Percentiles rank a stretch among this genome's conserved stretches.
Conservation (phyloP, 2,797 vertebrate genomes). For the Masticophis lateralis region DNA sequence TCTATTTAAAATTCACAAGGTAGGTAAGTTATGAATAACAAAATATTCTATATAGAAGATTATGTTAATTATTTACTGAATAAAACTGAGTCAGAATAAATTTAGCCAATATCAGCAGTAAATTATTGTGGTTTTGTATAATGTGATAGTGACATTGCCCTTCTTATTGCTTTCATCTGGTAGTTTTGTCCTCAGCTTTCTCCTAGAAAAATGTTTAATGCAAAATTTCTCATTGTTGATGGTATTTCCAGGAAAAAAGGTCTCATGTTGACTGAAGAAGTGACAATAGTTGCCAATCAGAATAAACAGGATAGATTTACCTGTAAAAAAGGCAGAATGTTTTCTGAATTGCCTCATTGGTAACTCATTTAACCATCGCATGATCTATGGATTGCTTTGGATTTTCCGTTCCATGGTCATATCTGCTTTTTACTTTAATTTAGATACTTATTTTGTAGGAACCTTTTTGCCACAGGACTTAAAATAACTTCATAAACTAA, state of each 20-base stretch:
- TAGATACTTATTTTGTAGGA: neutral
- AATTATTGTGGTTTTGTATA: neutral
- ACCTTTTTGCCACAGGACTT: neutral
- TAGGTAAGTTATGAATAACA: slow-evolving; percentile 54
- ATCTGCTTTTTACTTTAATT: neutral
- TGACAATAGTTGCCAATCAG: neutral
- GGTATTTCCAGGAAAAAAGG: neutral
- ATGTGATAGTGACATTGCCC: neutral
- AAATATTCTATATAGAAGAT: slow-evolving; percentile 4
- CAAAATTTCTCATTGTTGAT: neutral
- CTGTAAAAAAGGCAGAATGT: neutral
- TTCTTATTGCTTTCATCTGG: neutral
- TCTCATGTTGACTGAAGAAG: neutral
- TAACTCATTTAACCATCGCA: neutral
- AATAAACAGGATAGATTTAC: neutral
- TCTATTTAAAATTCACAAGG: slow-evolving; percentile 95
- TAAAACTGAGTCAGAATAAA: neutral
- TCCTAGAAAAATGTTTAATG: neutral
- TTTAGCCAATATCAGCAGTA: neutral
- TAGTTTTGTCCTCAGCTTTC: neutral
- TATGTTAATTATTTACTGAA: slow-evolving; percentile 17
- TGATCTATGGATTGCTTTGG: neutral
- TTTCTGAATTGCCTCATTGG: neutral
- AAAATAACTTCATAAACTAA: neutral
- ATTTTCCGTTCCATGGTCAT: neutral